Conservation (phyloP, 2,888 invertebrate species). For the Drosophila emarginata region DNA sequence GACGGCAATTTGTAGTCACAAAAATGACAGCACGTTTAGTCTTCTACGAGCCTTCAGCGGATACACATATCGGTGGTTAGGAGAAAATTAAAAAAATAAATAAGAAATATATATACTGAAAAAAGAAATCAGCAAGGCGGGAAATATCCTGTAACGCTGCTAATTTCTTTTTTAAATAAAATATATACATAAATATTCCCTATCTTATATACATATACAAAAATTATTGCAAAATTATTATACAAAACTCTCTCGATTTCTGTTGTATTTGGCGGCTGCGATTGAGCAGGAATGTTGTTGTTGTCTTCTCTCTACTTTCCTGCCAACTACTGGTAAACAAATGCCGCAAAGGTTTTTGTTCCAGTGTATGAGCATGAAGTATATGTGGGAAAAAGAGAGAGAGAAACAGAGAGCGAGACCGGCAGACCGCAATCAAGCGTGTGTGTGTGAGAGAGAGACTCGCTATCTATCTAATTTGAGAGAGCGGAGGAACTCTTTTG, state of each 20-base stretch:
- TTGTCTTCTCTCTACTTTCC: conserved; percentile 74
- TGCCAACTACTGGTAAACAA: conserved; percentile 73
- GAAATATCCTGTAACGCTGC: conserved; percentile 23
- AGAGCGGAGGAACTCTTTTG: not conserved
- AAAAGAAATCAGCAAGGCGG: conserved; percentile 51
- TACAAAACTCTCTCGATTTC: conserved; percentile 51
- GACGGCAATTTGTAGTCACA: conserved; percentile 87
- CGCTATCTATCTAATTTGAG: not conserved
- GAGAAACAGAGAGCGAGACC: conserved; percentile 45
- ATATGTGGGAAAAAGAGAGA: conserved; percentile 30
- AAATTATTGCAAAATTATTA: conserved; percentile 52
- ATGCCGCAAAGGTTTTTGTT: conserved; percentile 64
- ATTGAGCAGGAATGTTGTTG: conserved; percentile 57
- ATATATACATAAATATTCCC: conserved; percentile 13
- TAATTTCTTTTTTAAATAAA: not conserved
- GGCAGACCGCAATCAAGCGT: conserved; percentile 16
- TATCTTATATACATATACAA: conserved; percentile 37
- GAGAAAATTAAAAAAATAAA: conserved; percentile 25
- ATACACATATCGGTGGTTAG: conserved; percentile 83
- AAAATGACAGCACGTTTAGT: conserved; percentile 85
- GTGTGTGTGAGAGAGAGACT: not conserved
- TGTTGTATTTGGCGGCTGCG: conserved; percentile 32
- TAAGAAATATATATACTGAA: conserved; percentile 45
- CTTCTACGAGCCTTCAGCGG: conserved; percentile 85
- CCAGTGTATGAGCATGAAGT: conserved; percentile 56